A percentile compares a stretch with the other conserved stretches of the same genome.
Evolutionary conservation across 2,113 vertebrate genomes (phyloP).

Genomic region (Mustela lutreola): DNA sequence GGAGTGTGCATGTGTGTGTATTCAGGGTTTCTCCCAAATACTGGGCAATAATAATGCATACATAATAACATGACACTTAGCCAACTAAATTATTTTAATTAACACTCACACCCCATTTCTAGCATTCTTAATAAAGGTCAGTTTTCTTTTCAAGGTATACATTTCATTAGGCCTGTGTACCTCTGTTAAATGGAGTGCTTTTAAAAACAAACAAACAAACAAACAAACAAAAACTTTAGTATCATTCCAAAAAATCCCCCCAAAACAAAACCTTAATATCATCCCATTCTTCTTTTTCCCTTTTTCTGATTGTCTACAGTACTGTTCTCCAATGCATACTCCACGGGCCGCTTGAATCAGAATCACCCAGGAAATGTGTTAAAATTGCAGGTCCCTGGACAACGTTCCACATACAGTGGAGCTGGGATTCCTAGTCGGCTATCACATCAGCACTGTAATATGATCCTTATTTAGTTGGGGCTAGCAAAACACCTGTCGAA

Average conservation of each 20-base stretch:
- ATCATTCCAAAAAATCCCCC: neutral
- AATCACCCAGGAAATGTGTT: neutral
- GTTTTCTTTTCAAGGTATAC: neutral
- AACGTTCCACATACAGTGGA: neutral
- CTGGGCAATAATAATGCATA: neutral
- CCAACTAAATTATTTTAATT: neutral
- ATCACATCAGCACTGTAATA: neutral
- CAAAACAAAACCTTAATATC: neutral
- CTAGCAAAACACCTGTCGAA: neutral
- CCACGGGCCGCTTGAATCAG: neutral
- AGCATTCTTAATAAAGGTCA: neutral
- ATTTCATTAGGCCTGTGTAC: neutral
- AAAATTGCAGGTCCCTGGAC: neutral
- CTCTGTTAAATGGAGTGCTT: neutral
- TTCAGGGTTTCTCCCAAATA: neutral
- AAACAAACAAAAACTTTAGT: neutral
- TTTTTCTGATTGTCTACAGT: neutral
- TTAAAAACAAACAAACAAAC: no score
- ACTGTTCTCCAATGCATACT: neutral
- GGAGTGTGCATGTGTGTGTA: neutral
- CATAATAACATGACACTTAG: neutral
- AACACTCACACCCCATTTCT: neutral
- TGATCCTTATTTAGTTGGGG: neutral
- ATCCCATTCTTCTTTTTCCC: neutral
- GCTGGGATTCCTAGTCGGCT: neutral